Percentiles rank a stretch among this genome's conserved stretches.
Evolutionary conservation across 2,797 vertebrate genomes (phyloP).

Genomic region (Aplochiton taeniatus): DNA sequence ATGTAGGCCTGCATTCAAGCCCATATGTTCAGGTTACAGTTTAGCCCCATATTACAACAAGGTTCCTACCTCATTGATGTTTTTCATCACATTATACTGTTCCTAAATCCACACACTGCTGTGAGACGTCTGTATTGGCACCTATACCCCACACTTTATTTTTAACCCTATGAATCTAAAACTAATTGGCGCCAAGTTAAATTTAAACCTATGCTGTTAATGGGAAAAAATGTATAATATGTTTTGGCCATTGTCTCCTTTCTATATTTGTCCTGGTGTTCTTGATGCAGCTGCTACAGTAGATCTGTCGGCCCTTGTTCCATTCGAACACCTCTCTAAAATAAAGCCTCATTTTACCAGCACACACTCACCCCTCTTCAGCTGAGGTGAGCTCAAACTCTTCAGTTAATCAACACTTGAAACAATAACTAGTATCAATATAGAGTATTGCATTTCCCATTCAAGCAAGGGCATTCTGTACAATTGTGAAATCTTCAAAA

Average conservation of each 20-base stretch:
- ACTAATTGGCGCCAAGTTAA: slow-evolving; percentile 77
- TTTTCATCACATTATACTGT: slow-evolving; percentile 59
- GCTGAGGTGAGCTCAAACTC: slow-evolving; percentile 31
- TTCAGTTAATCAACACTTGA: background rate
- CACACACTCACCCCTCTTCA: slow-evolving; percentile 17
- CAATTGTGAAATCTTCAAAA: too few species aligned
- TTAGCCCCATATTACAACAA: background rate
- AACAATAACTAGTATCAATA: background rate
- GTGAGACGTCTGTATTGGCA: slow-evolving; percentile 54
- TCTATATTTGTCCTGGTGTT: slow-evolving; percentile 74
- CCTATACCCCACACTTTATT: slow-evolving; percentile 63
- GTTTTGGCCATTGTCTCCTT: slow-evolving; percentile 72
- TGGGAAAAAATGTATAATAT: slow-evolving; percentile 82
- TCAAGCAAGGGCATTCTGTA: background rate
- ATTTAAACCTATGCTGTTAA: slow-evolving; percentile 79
- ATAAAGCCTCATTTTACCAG: slow-evolving; percentile 51
- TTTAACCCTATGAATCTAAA: slow-evolving; percentile 62
- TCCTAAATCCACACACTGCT: slow-evolving; percentile 61
- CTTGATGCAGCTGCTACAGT: slow-evolving; percentile 72
- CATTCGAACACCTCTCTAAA: slow-evolving; percentile 62
- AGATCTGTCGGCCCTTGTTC: slow-evolving; percentile 64
- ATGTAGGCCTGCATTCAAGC: background rate
- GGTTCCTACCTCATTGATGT: slow-evolving; percentile 19
- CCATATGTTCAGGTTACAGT: background rate
- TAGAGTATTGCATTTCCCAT: background rate